These are phyloP conservation scores for Synanceia verrucosa DNA, from an alignment of 2,797 vertebrate species.

Conservation along the genomic window DNA sequence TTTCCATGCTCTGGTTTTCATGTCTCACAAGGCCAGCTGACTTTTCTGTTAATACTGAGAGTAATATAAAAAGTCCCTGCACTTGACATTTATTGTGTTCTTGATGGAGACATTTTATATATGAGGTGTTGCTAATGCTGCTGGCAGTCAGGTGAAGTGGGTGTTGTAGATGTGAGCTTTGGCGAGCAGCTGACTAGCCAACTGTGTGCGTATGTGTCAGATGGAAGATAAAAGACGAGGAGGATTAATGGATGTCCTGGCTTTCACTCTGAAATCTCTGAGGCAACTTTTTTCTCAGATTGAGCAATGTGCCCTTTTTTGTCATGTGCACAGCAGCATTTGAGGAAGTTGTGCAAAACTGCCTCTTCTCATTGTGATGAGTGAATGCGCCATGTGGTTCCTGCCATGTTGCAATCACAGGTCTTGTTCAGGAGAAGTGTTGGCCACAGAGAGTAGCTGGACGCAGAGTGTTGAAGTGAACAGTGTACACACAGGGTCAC, in stretches of 20 bases:
- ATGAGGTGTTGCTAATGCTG: conserved; percentile 35
- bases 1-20: conserved; percentile 3
- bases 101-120: conserved; percentile 23
- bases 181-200: conserved; percentile 42
- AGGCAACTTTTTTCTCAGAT: too few relatives aligned
- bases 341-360: conserved; percentile 56
- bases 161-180: conserved; percentile 51
- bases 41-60: conserved; percentile 4
- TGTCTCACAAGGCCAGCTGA: neutral
- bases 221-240: conserved; percentile 28
- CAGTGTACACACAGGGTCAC: conserved; percentile 13
- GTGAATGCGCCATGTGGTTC: conserved; percentile 42
- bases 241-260: conserved; percentile 9
- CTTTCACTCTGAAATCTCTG: conserved; percentile 31
- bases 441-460: conserved; percentile 1
- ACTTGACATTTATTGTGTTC: conserved; percentile 24
- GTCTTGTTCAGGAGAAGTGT: conserved; percentile 51
- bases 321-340: neutral
- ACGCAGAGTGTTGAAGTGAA: conserved; percentile 21
- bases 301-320: conserved; percentile 26
- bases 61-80: neutral
- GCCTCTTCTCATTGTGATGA: conserved; percentile 25
- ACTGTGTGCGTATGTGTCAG: conserved; percentile 33
- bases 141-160: conserved; percentile 54
- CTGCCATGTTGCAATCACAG: conserved; percentile 59